A percentile compares a stretch with the other conserved stretches of the same genome.
Evolutionary conservation across 2,797 vertebrate genomes (phyloP).

Genomic region (Diglossa cyanea): DNA sequence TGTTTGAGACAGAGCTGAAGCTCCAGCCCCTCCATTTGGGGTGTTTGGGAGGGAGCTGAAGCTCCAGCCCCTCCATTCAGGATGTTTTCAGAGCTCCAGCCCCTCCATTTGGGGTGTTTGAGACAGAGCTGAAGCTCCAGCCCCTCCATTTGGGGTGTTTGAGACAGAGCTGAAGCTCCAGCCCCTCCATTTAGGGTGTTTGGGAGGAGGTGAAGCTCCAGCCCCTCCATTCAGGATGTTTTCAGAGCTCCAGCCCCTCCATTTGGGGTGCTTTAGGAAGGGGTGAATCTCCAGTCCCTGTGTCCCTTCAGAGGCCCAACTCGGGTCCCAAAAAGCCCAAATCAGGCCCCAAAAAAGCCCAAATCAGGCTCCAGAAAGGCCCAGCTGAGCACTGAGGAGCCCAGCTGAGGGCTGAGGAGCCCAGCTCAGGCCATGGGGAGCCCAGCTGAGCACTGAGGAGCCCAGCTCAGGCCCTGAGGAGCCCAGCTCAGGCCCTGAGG

Average conservation of each 20-base stretch:
- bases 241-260: too few species aligned
- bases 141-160: fast-evolving
- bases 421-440: too few species aligned
- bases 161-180: background rate
- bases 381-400: too few species aligned
- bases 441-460: background rate
- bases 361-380: too few species aligned
- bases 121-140: background rate
- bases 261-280: background rate
- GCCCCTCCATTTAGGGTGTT: background rate
- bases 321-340: background rate
- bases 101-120: background rate
- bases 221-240: too few species aligned
- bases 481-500: background rate
- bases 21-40: background rate
- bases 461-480: too few species aligned
- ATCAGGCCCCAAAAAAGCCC: background rate
- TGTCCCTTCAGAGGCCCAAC: background rate
- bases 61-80: too few species aligned
- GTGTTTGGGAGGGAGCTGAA: too few species aligned
- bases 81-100: too few species aligned
- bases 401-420: too few species aligned
- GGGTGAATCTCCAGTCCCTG: background rate
- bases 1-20: background rate
- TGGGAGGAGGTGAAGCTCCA: too few species aligned